These are phyloP conservation scores for Caenorhabditis virilis DNA, from an alignment of 2,888 invertebrate genomes.

Conservation along the genomic window DNA sequence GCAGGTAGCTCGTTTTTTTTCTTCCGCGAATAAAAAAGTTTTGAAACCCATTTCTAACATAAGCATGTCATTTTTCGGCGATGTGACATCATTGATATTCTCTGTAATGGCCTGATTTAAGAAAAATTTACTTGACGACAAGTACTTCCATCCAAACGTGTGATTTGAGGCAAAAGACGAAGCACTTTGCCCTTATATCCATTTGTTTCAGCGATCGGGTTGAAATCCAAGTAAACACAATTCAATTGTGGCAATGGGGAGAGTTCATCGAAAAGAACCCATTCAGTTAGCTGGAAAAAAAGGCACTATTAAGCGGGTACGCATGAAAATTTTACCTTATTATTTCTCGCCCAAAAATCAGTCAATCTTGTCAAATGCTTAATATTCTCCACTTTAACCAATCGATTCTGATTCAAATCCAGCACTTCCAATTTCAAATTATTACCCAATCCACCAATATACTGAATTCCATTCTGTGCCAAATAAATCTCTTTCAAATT, in stretches of 20 bases:
- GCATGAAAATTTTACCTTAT: constrained; percentile 34
- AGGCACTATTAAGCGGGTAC: not conserved
- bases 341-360: constrained; percentile 61
- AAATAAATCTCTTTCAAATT: constrained; percentile 86
- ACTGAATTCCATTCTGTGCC: constrained; percentile 86
- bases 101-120: too few species aligned
- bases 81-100: too few species aligned
- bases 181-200: constrained; percentile 30
- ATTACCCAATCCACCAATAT: constrained; percentile 78
- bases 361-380: constrained; percentile 52
- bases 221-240: constrained; percentile 55
- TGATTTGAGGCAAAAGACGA: constrained; percentile 42
- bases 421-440: constrained; percentile 52
- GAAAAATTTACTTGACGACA: constrained; percentile 26
- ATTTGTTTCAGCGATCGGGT: constrained; percentile 43
- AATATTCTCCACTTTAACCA: constrained; percentile 49
- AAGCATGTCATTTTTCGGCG: too few species aligned
- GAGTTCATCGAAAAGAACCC: constrained; percentile 48
- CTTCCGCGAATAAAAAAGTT: too few species aligned
- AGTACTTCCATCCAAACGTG: constrained; percentile 40
- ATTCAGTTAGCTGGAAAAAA: constrained; percentile 42
- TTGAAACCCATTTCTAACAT: too few species aligned
- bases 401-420: constrained; percentile 60
- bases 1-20: too few species aligned
- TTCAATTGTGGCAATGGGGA: constrained; percentile 43